A percentile compares a stretch with the other conserved stretches of the same genome.
These are phyloP conservation scores for Condylostylus longicornis DNA, from an alignment of 1,140 invertebrate species.

Conservation along the genomic window DNA sequence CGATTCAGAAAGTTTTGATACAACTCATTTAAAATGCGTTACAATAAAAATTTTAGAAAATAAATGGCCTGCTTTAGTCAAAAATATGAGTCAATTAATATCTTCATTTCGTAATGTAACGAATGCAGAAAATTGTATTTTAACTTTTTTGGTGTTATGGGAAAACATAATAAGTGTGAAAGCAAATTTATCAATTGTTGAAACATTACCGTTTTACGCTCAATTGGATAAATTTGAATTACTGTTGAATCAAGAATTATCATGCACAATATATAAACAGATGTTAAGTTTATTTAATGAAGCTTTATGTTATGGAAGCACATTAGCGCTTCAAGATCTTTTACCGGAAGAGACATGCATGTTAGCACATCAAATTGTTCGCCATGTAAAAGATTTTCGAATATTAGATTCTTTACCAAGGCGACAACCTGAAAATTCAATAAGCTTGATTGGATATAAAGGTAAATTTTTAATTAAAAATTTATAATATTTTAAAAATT, in stretches of 20 bases:
- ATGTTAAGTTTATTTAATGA: slow-evolving; percentile 72
- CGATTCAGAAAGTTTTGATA: slow-evolving; percentile 65
- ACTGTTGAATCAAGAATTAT: slow-evolving; percentile 50
- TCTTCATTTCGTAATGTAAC: slow-evolving; percentile 37
- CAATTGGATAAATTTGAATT: slow-evolving; percentile 66
- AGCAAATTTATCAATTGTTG: slow-evolving; percentile 73
- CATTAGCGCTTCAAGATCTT: slow-evolving; percentile 69
- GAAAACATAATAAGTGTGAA: slow-evolving; percentile 83
- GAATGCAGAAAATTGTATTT: slow-evolving; percentile 48
- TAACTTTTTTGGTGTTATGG: slow-evolving; percentile 73
- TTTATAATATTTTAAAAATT: too few relatives aligned
- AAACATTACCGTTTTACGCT: slow-evolving; percentile 76
- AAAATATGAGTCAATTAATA: slow-evolving; percentile 44
- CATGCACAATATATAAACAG: slow-evolving; percentile 68
- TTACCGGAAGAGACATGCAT: slow-evolving; percentile 74
- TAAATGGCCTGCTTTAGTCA: slow-evolving; percentile 63
- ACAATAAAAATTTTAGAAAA: slow-evolving; percentile 70
- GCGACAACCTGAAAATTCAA: slow-evolving; percentile 34
- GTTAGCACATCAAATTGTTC: slow-evolving; percentile 65
- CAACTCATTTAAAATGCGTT: slow-evolving; percentile 64
- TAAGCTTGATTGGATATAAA: slow-evolving; percentile 39
- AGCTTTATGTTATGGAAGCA: slow-evolving; percentile 77
- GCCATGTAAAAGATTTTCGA: slow-evolving; percentile 69
- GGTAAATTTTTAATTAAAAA: slow-evolving; percentile 24
- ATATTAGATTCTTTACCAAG: slow-evolving; percentile 47